Conservation (phyloP, 1,140 invertebrate genomes). For the Ceratina japonica region DNA sequence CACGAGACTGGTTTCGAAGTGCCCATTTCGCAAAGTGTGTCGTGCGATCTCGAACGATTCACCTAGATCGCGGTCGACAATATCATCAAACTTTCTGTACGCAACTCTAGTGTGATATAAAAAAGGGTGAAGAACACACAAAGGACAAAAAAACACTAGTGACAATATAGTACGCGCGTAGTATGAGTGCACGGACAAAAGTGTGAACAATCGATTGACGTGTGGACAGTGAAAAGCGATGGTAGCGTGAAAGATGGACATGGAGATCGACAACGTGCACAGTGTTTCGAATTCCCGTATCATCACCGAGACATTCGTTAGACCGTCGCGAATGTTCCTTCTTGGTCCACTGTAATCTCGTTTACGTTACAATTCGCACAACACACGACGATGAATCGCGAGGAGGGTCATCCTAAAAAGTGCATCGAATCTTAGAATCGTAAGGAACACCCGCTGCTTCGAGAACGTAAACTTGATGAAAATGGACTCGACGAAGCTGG, state of each 20-base stretch:
- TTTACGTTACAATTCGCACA: constrained; percentile 33
- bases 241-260: constrained; percentile 19
- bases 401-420: constrained; percentile 46
- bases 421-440: constrained; percentile 29
- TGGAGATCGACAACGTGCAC: constrained; percentile 45
- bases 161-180: constrained; percentile 23
- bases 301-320: constrained; percentile 34
- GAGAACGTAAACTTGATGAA: constrained; percentile 35
- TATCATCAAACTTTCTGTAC: constrained; percentile 40
- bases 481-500: constrained; percentile 72
- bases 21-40: constrained; percentile 51
- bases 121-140: not conserved
- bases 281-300: constrained; percentile 21
- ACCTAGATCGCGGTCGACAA: constrained; percentile 42
- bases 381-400: constrained; percentile 59
- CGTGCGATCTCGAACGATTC: constrained; percentile 51
- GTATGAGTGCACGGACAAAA: constrained; percentile 2
- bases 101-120: constrained; percentile 47
- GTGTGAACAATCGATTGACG: not conserved
- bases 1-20: constrained; percentile 58
- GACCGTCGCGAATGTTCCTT: constrained; percentile 64
- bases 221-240: constrained; percentile 15
- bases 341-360: constrained; percentile 65
- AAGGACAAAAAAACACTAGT: constrained; percentile 5
- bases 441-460: not conserved